Evolutionary conservation across 2,113 vertebrate genomes (phyloP).

Genomic region (Poecile atricapillus): DNA sequence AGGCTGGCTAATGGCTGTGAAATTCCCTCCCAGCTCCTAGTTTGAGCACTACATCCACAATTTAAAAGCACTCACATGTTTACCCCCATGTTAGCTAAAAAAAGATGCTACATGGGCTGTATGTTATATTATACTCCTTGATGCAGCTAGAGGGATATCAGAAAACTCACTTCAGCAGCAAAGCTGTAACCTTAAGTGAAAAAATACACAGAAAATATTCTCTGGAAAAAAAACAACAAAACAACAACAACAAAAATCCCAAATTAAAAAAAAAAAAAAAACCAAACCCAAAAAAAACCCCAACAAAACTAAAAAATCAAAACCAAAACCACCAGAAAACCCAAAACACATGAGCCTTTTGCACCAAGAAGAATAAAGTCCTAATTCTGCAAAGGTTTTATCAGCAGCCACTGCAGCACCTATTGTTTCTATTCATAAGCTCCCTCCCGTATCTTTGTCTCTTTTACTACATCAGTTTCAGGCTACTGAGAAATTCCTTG

Average conservation of each 20-base stretch:
- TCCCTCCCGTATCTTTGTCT: not conserved
- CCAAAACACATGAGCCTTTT: not conserved
- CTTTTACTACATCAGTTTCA: constrained; percentile 4
- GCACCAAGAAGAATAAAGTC: not conserved
- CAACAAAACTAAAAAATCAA: no score
- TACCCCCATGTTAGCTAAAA: not conserved
- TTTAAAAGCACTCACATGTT: not conserved
- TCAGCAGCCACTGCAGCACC: not conserved
- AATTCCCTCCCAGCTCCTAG: constrained; percentile 1
- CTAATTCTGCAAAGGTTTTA: constrained; percentile 3
- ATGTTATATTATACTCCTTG: not conserved
- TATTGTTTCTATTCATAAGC: constrained; percentile 40
- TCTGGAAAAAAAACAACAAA: not conserved
- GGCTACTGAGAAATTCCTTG: not conserved
- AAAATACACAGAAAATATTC: not conserved
- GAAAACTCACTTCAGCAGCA: not conserved
- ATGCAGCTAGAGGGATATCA: not conserved
- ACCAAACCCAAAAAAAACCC: not conserved
- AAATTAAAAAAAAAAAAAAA: not conserved
- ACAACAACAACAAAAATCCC: not conserved
- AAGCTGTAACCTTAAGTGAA: not conserved
- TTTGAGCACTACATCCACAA: not conserved
- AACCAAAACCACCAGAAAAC: not conserved
- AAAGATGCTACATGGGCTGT: not conserved
- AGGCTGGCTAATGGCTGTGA: constrained; percentile 4